Conservation (phyloP, 2,113 vertebrate species). For the Morone chrysops region DNA sequence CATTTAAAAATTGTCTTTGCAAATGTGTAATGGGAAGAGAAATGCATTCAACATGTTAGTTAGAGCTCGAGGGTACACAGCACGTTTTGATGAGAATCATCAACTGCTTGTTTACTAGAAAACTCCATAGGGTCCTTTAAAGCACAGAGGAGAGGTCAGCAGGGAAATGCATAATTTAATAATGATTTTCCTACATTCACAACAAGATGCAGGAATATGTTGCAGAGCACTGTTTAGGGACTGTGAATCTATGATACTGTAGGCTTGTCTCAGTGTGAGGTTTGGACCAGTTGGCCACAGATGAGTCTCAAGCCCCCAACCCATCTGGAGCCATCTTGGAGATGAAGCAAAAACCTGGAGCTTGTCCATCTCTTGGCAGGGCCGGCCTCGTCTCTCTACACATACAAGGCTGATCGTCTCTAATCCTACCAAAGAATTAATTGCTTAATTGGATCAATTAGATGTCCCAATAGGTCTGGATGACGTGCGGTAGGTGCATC, state of each 20-base stretch:
- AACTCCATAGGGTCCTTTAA: slow-evolving; percentile 28
- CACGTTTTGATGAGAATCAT: neutral
- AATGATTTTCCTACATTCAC: slow-evolving; percentile 39
- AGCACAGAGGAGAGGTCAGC: slow-evolving; percentile 23
- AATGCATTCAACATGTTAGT: neutral
- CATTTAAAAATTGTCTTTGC: neutral
- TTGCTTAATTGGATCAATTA: slow-evolving; percentile 83
- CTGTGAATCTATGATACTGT: slow-evolving; percentile 53
- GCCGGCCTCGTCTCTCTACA: slow-evolving; percentile 54
- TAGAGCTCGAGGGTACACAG: neutral
- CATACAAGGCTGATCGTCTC: slow-evolving; percentile 63
- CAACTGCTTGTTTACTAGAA: slow-evolving; percentile 23
- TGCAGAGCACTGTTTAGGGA: slow-evolving; percentile 34
- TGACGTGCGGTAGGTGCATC: slow-evolving; percentile 58
- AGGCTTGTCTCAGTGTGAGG: slow-evolving; percentile 67
- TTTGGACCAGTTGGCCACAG: slow-evolving; percentile 76
- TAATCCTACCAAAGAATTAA: slow-evolving; percentile 81
- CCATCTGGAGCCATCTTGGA: slow-evolving; percentile 80
- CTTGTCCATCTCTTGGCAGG: slow-evolving; percentile 79
- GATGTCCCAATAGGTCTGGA: slow-evolving; percentile 71
- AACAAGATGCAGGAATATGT: slow-evolving; percentile 9
- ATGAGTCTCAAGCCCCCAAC: slow-evolving; percentile 74
- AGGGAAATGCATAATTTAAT: slow-evolving; percentile 46
- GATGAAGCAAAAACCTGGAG: slow-evolving; percentile 77
- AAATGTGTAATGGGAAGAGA: neutral